Evolutionary conservation across 2,888 invertebrate species (phyloP), one percentile per base, ranked within the genome.

Genomic region (Rotaria socialis): DNA sequence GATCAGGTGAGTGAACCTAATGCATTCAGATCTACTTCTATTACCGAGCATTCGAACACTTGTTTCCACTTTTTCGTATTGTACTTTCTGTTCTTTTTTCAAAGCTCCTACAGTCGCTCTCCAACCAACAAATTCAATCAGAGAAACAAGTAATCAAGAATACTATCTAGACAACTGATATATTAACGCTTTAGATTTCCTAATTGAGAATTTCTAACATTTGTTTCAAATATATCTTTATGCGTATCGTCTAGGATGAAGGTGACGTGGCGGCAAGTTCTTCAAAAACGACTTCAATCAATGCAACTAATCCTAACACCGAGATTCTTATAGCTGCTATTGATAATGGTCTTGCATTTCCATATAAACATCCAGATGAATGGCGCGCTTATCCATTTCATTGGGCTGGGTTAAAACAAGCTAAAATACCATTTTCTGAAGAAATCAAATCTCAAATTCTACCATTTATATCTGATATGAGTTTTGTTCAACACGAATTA

Each of bases 331-430:
- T 99, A 88, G 97, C 98, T 35, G 99, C 99, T 86, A 99, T 99
- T 89, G 93, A 99, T 93, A 99, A 99, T 92, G 99, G 99, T 14
- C 92, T 99, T 88, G 98, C 99, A 74, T 99, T 99, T 92, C 99
- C 99, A 11, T 99, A 96, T 92, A 99, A 99, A 91, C 99, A 99
- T 92, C 99, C 99, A 0, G 98, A 99, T 92, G 97, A 97, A 87
- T 99, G 99, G 99, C 94, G 99, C 88, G 97, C 98, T 93, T 93
- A 99, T 93, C 99, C 99, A 24, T 99, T 97, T 93, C 96, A 98
- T 92, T 99, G 99, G 99, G 97, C 98, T 56, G 97, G 97, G 96
- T 93, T 99, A 90, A 95, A 97, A 84, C 96, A 96, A 90, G 98
- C 99, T 85, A 97, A 97, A 93, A 94, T 94, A 88, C 96, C 98